Conservation (phyloP, 2,113 vertebrate species). For the Bothrops jararaca region DNA sequence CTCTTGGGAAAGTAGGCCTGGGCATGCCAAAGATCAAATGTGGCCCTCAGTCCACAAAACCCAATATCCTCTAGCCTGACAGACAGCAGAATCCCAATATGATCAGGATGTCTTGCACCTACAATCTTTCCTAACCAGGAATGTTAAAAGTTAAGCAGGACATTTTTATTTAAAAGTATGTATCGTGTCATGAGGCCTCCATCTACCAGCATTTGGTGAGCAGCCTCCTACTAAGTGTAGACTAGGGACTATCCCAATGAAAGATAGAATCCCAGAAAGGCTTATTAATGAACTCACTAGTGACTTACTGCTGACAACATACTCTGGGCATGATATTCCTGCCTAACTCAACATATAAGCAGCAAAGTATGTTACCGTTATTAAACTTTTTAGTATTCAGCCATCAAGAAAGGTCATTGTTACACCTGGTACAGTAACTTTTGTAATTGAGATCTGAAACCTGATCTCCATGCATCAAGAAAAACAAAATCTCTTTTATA, state of each 20-base stretch:
- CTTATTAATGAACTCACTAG: background rate
- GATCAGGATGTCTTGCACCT: background rate
- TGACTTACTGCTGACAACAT: background rate
- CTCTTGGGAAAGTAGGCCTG: too few relatives aligned
- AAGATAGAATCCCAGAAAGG: too few relatives aligned
- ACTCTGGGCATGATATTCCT: background rate
- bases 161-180: background rate
- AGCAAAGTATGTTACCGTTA: background rate
- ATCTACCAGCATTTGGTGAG: background rate
- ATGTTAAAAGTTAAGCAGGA: background rate
- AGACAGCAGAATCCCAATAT: background rate
- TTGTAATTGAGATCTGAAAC: background rate
- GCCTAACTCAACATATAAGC: background rate
- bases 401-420: background rate
- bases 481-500: background rate
- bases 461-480: background rate
- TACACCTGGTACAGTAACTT: too few relatives aligned
- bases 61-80: background rate
- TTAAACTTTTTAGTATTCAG: background rate
- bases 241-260: too few relatives aligned
- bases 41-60: background rate
- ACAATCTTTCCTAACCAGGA: background rate
- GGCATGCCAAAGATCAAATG: too few relatives aligned
- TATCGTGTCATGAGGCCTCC: background rate
- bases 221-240: background rate